Conservation (phyloP, 2,888 invertebrate species). For the Agriopis marginaria region DNA sequence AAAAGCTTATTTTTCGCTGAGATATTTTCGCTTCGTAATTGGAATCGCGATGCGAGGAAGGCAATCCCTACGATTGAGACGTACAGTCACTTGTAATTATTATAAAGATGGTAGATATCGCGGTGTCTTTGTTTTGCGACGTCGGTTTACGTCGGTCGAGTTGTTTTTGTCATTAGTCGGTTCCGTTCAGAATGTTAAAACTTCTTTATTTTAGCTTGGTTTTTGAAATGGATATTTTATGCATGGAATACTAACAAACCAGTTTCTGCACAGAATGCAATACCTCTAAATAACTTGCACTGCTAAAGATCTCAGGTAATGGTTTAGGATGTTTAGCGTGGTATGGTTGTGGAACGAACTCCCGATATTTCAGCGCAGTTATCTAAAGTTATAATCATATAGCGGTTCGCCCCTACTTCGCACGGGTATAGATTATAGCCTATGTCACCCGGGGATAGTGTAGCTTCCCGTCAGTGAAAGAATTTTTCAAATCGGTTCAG, state of each 20-base stretch:
- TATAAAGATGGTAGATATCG: conserved; percentile 81
- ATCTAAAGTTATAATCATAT: no score
- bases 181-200: conserved; percentile 23
- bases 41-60: conserved; percentile 67
- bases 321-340: no score
- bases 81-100: conserved; percentile 80
- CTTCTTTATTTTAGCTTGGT: conserved; percentile 10
- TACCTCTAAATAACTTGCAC: neutral
- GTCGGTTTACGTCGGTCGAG: conserved; percentile 12
- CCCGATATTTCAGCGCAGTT: no score
- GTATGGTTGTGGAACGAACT: no score
- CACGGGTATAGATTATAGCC: no score
- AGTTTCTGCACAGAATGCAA: neutral
- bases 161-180: conserved; percentile 46
- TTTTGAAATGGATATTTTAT: conserved; percentile 28
- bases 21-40: conserved; percentile 79
- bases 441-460: no score
- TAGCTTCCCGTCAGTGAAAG: no score
- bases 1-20: conserved; percentile 70
- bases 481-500: no score
- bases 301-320: neutral
- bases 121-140: conserved; percentile 50
- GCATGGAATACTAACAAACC: conserved; percentile 16
- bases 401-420: no score
- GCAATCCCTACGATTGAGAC: conserved; percentile 71